These are phyloP conservation scores for Cryptotermes secundus DNA, from an alignment of 1,140 invertebrate species.

Conservation along the genomic window DNA sequence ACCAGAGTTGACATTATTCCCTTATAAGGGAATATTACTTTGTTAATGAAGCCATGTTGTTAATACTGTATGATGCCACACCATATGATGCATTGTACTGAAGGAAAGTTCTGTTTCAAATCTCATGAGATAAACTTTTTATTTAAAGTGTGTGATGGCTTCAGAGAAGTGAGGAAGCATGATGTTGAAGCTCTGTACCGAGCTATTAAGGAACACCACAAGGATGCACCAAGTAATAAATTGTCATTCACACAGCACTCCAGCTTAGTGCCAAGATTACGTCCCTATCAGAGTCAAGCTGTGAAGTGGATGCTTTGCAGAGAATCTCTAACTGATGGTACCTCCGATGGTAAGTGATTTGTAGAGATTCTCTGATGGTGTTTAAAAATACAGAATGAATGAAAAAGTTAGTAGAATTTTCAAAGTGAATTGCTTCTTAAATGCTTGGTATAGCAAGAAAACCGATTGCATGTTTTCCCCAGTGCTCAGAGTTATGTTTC, in stretches of 20 bases:
- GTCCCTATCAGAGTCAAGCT: constrained; percentile 65
- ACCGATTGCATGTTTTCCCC: too few relatives aligned
- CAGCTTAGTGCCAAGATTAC: constrained; percentile 52
- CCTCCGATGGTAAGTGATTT: background rate
- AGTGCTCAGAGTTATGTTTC: too few relatives aligned
- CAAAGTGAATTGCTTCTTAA: too few relatives aligned
- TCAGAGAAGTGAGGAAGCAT: constrained; percentile 40
- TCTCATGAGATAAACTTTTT: background rate
- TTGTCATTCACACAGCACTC: constrained; percentile 53
- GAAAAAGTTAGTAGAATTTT: too few relatives aligned
- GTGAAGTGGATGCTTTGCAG: constrained; percentile 68
- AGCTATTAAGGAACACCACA: constrained; percentile 49
- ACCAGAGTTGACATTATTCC: too few relatives aligned
- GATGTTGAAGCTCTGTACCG: constrained; percentile 50
- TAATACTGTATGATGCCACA: too few relatives aligned
- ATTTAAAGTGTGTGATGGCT: background rate
- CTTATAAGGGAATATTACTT: too few relatives aligned
- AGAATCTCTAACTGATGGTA: constrained; percentile 46
- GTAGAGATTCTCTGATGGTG: background rate
- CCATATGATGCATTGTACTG: too few relatives aligned
- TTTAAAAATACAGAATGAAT: too few relatives aligned
- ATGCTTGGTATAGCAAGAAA: too few relatives aligned
- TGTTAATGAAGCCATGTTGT: too few relatives aligned
- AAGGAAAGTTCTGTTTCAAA: too few relatives aligned
- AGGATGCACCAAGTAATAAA: constrained; percentile 41